Base-by-base conservation (phyloP, 64 coral and sea anemone species). In the Montipora foliosa region DNA sequence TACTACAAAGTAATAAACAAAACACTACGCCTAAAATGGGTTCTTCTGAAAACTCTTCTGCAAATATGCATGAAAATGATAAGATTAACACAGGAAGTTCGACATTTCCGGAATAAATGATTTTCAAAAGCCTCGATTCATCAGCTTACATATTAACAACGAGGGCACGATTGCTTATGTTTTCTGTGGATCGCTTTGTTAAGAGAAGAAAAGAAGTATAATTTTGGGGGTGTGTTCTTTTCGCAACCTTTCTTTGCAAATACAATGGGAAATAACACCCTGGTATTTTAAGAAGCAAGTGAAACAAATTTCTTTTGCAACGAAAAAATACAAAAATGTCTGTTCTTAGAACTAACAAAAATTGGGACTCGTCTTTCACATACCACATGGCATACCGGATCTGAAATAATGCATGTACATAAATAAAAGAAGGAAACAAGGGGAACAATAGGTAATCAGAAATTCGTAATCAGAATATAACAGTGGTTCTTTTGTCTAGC, bases 111-210 rank as follows among this genome's bases (percentile, higher is more conserved):
- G 67, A 85, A 45, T 10, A 16, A 71, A 61, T 81, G 53, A 8
- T 57, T 57, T 6, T 57, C 6, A 57, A 57, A 70, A 86, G 15
- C 8, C 2, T 22, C 66, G 8, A 86, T 86, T 84, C 46, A 86
- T 49, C 82, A 47, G 60, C 5, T 61, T 8, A 15, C 46, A 66
- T 62, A 37, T 37, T 37, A 83, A 71, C 61, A 71, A 47, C 10
- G 82, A 13, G 66, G 8, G 51, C 70, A 86, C 47, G 49, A 48
- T 11, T 86, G 25, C 67, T 48, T 49, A 68, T 22, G 66, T 67
- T 75, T 46, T 57, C 51, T 59, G 37, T 46, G 81, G 66, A 60
- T 45, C 17, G 37, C 25, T 84, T 84, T 84, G 81, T 84, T 67
- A 16, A 24, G 0, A 6, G 47, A 14, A 46, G 82, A 86, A 86